Conservation (phyloP, 23 tunicate genomes). For the Botrylloides violaceus region DNA sequence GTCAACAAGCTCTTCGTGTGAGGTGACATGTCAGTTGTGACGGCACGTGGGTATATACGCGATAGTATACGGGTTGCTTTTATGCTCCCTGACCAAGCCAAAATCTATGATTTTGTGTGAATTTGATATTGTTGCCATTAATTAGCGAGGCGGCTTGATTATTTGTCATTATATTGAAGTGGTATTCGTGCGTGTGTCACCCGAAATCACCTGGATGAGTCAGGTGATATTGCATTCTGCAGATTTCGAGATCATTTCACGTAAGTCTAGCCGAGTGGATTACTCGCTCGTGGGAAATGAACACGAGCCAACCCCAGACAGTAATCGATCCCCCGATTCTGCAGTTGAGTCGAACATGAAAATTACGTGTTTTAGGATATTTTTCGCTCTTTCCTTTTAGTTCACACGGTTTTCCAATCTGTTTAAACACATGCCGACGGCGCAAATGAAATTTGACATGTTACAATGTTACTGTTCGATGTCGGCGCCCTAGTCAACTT, state of each 20-base stretch:
- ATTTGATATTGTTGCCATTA: too few relatives aligned
- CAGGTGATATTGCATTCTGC: neutral
- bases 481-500: conserved; percentile 10
- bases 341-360: neutral
- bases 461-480: neutral
- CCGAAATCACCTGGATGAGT: neutral
- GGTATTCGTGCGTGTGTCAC: neutral
- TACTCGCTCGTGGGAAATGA: conserved; percentile 1
- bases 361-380: neutral
- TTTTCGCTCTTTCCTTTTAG: neutral
- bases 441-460: conserved; percentile 11
- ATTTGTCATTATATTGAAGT: neutral
- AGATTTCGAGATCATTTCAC: neutral
- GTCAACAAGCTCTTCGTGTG: too few relatives aligned
- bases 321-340: neutral
- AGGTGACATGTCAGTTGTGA: too few relatives aligned
- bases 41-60: too few relatives aligned
- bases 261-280: neutral
- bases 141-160: too few relatives aligned
- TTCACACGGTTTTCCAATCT: neutral
- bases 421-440: neutral
- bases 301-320: neutral
- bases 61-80: too few relatives aligned
- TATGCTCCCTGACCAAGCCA: too few relatives aligned
- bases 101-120: too few relatives aligned